Conservation (phyloP, 2,888 invertebrate genomes). For the Homarus gammarus region DNA sequence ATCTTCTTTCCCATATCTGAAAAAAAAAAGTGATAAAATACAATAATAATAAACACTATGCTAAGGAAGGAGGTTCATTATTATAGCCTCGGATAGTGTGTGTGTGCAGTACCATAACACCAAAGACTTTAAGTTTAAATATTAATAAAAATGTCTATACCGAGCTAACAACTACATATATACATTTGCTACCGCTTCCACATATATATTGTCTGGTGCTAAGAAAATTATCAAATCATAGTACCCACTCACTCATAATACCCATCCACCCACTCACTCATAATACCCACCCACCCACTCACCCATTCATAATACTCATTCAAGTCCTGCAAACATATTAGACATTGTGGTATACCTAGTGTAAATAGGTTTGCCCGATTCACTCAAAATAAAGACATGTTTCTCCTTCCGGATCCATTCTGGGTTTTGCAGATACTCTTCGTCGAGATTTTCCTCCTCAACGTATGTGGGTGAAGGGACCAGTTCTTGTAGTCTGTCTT, state of each 20-base stretch:
- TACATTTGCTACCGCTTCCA: too few species aligned
- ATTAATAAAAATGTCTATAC: too few species aligned
- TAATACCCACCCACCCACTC: too few species aligned
- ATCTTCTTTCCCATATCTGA: conserved; percentile 94
- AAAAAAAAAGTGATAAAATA: conserved; percentile 77
- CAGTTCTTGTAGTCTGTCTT: conserved; percentile 9
- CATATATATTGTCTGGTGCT: too few species aligned
- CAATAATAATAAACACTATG: not conserved
- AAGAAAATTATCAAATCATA: too few species aligned
- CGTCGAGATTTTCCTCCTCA: conserved; percentile 50
- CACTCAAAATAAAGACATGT: conserved; percentile 96
- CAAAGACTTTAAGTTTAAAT: too few species aligned
- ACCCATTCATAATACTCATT: too few species aligned
- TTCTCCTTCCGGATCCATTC: conserved; percentile 90
- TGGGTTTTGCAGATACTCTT: conserved; percentile 77
- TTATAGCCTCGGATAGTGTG: too few species aligned
- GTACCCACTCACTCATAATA: too few species aligned
- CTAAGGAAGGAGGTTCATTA: not conserved
- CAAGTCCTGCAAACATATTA: too few species aligned
- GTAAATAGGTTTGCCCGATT: conserved; percentile 98
- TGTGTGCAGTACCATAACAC: not conserved
- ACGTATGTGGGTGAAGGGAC: not conserved
- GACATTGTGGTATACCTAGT: conserved; percentile 84
- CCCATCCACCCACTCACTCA: too few species aligned
- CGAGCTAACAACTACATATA: too few species aligned